Conservation (phyloP, 2,113 vertebrate genomes). For the Bubo scandiacus region DNA sequence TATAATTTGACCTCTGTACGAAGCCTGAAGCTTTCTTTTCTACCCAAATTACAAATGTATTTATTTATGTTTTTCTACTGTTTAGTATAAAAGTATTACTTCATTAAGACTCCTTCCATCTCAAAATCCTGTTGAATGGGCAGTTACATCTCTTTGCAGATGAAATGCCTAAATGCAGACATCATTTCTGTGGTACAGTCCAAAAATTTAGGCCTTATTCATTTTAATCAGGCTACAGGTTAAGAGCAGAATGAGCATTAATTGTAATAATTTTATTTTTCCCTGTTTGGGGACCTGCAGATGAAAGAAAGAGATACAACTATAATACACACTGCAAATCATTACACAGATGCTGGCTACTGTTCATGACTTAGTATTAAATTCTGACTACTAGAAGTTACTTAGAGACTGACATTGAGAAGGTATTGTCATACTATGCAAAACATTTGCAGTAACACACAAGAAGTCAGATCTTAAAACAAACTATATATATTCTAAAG, state of each 20-base stretch:
- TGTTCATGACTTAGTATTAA: not conserved
- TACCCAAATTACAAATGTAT: not conserved
- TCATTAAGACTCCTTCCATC: not conserved
- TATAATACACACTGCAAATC: not conserved
- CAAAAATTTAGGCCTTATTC: not conserved
- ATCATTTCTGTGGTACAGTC: not conserved
- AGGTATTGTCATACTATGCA: not conserved
- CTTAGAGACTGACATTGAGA: not conserved
- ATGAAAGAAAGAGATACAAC: not conserved
- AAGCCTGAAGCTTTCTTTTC: conserved; percentile 1
- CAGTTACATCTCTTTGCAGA: not conserved
- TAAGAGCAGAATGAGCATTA: not conserved
- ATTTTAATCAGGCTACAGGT: not conserved
- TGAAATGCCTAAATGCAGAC: conserved; percentile 5
- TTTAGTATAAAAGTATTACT: not conserved
- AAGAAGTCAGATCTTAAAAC: not conserved
- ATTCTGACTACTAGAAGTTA: not conserved
- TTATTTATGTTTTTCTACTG: not conserved
- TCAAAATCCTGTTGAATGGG: conserved; percentile 2
- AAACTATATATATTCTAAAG: not conserved
- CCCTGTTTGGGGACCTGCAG: not conserved
- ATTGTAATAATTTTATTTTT: not conserved
- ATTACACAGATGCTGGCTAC: not conserved
- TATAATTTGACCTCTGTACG: not conserved
- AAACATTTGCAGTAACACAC: not conserved